Percentiles rank a stretch among this genome's conserved stretches.
These are phyloP conservation scores for Stomatorhinus ivindoensis DNA, from an alignment of 2,113 vertebrate genomes.

Conservation along the genomic window DNA sequence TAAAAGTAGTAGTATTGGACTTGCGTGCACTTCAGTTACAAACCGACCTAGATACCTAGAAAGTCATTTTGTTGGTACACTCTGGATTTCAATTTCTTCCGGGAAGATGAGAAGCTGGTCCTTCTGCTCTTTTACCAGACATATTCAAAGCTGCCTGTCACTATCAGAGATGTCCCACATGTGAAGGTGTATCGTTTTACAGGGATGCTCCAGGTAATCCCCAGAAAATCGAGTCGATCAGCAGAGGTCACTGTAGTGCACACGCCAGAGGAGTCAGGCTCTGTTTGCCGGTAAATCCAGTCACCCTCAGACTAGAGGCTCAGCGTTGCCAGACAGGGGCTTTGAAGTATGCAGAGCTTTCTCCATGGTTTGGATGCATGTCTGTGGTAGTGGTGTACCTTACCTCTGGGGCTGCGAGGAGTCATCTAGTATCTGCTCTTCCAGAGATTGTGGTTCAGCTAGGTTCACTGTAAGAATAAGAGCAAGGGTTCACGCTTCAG, in stretches of 20 bases:
- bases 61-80: neutral
- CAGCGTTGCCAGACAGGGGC: neutral
- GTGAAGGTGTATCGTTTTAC: neutral
- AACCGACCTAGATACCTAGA: neutral
- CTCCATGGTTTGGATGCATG: neutral
- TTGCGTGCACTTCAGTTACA: neutral
- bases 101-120: neutral
- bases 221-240: neutral
- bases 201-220: neutral
- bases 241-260: constrained; percentile 2
- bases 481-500: neutral
- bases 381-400: neutral
- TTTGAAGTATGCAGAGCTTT: neutral
- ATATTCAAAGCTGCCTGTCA: neutral
- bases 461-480: neutral
- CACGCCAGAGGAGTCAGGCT: neutral
- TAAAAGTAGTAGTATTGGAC: neutral
- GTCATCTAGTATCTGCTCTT: neutral
- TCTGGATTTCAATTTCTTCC: neutral
- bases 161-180: neutral
- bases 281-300: neutral
- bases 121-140: neutral
- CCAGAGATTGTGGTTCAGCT: neutral
- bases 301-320: neutral
- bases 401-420: neutral